phyloP scores from a whole-genome alignment of 2,113 vertebrate species.

The Halcyon senegalensis region DNA sequence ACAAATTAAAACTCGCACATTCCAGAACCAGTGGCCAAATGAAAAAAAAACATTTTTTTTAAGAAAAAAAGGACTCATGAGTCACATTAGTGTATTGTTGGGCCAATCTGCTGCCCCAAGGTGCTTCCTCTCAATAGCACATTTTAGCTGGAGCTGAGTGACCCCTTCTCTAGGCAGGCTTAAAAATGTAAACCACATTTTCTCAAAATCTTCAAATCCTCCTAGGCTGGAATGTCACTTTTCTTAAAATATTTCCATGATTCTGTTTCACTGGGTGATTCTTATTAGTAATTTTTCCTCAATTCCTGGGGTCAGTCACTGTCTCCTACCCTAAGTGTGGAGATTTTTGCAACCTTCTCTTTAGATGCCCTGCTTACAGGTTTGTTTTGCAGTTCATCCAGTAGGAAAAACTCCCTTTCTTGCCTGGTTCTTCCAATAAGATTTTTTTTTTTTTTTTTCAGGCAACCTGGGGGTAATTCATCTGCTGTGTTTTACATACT shows the following conservation, averaged over 20 bases:
- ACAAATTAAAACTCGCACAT: not conserved
- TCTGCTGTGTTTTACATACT: not conserved
- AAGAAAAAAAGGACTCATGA: rapidly evolving
- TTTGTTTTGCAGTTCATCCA: not conserved
- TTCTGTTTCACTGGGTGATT: not conserved
- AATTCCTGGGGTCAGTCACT: not conserved
- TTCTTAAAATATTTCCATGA: not conserved
- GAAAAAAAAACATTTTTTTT: no score
- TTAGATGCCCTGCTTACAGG: not conserved
- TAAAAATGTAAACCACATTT: not conserved
- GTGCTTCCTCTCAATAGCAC: not conserved
- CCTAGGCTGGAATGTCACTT: not conserved
- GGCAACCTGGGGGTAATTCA: not conserved
- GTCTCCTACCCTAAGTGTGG: not conserved
- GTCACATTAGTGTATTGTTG: not conserved
- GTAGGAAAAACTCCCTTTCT: not conserved
- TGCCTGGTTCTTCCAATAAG: not conserved
- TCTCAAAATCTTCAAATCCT: not conserved
- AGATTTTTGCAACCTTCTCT: not conserved
- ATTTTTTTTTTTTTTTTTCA: not conserved
- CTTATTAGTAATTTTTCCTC: not conserved
- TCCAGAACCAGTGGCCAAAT: not conserved
- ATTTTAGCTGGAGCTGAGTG: not conserved
- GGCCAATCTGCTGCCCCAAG: not conserved
- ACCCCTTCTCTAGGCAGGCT: not conserved